Evolutionary conservation across 53 echinoderm and acorn worm genomes (phyloP).

Genomic region (Holothuria leucospilota): DNA sequence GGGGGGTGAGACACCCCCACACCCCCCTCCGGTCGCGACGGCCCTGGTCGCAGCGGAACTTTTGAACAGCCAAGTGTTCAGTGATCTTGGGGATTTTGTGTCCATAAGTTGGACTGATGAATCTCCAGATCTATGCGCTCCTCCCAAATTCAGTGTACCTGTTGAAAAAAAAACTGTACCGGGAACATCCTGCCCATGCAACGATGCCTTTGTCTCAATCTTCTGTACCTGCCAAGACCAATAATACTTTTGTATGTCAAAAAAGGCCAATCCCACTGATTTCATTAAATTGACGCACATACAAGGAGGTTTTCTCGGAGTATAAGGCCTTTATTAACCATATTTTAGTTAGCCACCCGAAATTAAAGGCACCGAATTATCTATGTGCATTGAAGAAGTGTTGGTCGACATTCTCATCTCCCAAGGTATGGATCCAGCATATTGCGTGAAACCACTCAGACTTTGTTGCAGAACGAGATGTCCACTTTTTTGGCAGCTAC

Average conservation of each 20-base stretch:
- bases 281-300: not conserved
- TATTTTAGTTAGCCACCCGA: not conserved
- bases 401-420: not conserved
- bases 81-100: too few relatives aligned
- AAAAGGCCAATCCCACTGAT: not conserved
- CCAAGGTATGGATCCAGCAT: not conserved
- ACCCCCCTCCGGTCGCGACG: too few relatives aligned
- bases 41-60: too few relatives aligned
- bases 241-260: not conserved
- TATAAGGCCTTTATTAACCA: not conserved
- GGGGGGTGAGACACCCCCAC: too few relatives aligned
- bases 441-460: not conserved
- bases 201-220: too few relatives aligned
- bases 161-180: too few relatives aligned
- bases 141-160: too few relatives aligned
- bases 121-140: too few relatives aligned
- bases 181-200: too few relatives aligned
- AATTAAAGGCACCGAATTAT: too few relatives aligned
- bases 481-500: conserved; percentile 10
- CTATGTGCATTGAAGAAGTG: not conserved
- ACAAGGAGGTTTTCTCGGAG: not conserved
- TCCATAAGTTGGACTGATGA: too few relatives aligned
- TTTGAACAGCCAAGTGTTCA: too few relatives aligned
- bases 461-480: not conserved
- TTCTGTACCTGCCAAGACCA: not conserved